These are phyloP conservation scores for Brachyptera risi DNA, from an alignment of 2,888 invertebrate genomes.

Conservation along the genomic window DNA sequence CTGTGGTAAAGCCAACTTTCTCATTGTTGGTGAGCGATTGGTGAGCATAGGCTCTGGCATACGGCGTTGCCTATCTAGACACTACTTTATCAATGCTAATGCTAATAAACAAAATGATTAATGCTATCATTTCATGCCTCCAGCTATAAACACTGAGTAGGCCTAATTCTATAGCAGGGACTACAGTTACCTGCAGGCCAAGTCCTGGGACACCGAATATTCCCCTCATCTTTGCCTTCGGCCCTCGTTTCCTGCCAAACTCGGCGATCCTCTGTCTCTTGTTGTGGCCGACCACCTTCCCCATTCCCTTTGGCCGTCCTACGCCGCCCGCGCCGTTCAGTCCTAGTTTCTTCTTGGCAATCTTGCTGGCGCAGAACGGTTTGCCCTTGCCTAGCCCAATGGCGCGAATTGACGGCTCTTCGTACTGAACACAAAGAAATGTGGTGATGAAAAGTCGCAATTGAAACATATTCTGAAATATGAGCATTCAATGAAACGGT, in stretches of 20 bases:
- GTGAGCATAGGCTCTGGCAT: too few species aligned
- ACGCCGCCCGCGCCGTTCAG: slow-evolving; percentile 42
- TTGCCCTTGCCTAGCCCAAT: slow-evolving; percentile 76
- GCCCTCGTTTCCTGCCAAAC: slow-evolving; percentile 76
- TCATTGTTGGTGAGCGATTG: too few species aligned
- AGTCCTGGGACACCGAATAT: slow-evolving; percentile 77
- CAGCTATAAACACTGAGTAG: too few species aligned
- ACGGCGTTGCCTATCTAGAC: too few species aligned
- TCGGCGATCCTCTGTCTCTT: slow-evolving; percentile 70
- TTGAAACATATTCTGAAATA: too few species aligned
- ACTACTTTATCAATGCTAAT: too few species aligned
- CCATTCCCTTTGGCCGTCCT: slow-evolving; percentile 40
- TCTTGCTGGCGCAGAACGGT: slow-evolving; percentile 68
- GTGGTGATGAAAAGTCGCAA: too few species aligned
- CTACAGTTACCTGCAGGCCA: slow-evolving; percentile 56
- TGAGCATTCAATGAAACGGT: too few species aligned
- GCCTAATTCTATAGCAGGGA: neutral
- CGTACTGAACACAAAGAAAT: slow-evolving; percentile 5
- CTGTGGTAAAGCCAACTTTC: too few species aligned
- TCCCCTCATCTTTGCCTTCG: slow-evolving; percentile 84
- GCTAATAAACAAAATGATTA: too few species aligned
- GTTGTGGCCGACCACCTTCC: slow-evolving; percentile 60
- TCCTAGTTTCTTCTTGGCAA: slow-evolving; percentile 73
- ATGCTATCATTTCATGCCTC: too few species aligned
- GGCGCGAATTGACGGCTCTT: slow-evolving; percentile 38